These are phyloP conservation scores for Cryptocephalus moraei DNA, from an alignment of 2,888 invertebrate species.

Conservation along the genomic window DNA sequence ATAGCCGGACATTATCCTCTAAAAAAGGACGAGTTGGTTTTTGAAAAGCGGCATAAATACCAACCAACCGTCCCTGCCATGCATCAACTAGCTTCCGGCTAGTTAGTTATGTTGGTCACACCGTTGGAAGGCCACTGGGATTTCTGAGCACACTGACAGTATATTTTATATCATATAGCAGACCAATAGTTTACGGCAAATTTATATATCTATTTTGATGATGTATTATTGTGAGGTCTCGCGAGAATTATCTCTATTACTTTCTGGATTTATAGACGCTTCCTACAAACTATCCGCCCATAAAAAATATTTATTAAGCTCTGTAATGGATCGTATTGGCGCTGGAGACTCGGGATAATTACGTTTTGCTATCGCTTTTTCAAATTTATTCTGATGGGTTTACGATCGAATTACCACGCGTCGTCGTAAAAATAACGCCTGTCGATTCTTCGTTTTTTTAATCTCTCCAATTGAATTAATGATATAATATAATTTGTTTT, in stretches of 20 bases:
- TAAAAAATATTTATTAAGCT: conserved; percentile 7
- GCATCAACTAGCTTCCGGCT: conserved; percentile 19
- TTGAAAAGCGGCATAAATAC: conserved; percentile 11
- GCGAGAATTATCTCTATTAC: conserved; percentile 18
- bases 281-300: neutral
- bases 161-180: conserved; percentile 30
- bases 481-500: too few species aligned
- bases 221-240: conserved; percentile 23
- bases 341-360: too few species aligned
- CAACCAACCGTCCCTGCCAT: conserved; percentile 6
- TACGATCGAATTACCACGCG: too few species aligned
- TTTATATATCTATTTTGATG: conserved; percentile 36
- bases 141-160: conserved; percentile 22
- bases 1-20: too few species aligned
- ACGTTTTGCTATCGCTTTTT: too few species aligned
- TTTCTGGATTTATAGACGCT: conserved; percentile 11
- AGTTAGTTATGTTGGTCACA: conserved; percentile 27
- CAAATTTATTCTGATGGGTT: too few species aligned
- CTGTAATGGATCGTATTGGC: neutral
- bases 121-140: conserved; percentile 18
- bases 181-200: conserved; percentile 32
- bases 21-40: conserved; percentile 3
- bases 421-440: too few species aligned
- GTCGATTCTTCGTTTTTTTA: too few species aligned
- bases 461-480: too few species aligned